Conservation (phyloP, 1,140 invertebrate genomes). For the Melanaphis sacchari region DNA sequence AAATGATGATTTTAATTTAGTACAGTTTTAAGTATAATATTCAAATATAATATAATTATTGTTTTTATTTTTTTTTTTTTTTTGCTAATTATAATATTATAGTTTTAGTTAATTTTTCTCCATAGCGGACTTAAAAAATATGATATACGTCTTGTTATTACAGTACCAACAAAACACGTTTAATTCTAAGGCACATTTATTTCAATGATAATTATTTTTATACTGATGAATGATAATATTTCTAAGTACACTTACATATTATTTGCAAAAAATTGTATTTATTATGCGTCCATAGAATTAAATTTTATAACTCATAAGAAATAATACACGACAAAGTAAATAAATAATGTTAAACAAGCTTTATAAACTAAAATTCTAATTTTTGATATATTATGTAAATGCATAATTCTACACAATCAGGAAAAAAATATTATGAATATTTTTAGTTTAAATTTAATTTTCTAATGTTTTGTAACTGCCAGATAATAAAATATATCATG, state of each 20-base stretch:
- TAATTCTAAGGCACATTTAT: background rate
- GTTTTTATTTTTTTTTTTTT: background rate
- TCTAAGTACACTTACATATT: background rate
- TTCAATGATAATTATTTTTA: background rate
- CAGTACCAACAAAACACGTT: background rate
- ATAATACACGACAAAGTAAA: background rate
- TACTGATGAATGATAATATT: background rate
- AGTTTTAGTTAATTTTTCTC: background rate
- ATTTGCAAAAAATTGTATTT: background rate
- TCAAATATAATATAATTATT: background rate
- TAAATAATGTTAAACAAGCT: background rate
- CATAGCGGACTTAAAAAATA: background rate
- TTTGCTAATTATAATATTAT: background rate
- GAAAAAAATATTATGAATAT: background rate
- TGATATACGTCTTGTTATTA: background rate
- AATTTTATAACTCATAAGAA: too few species aligned
- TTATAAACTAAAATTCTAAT: background rate
- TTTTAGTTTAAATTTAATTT: background rate
- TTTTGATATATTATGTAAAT: background rate
- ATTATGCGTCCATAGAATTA: background rate
- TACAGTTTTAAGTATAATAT: background rate
- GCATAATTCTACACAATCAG: background rate
- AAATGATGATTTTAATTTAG: background rate
- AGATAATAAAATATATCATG: background rate
- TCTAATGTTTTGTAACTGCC: background rate